These are phyloP conservation scores for Stegodyphus dumicola DNA, from an alignment of 1,140 invertebrate species.

Conservation along the genomic window DNA sequence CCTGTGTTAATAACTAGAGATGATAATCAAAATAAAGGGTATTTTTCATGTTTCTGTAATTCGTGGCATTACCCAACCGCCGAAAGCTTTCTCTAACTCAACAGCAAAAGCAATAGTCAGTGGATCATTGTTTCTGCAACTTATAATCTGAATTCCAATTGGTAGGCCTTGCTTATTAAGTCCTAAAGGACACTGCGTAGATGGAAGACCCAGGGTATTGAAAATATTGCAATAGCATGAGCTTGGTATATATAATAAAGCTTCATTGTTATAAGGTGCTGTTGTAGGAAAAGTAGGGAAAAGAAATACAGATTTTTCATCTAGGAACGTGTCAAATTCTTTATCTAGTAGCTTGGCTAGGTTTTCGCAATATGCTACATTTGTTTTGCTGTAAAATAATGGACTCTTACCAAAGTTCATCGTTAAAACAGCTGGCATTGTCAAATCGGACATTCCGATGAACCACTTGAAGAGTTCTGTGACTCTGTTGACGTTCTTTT, in stretches of 20 bases:
- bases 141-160: constrained; percentile 69
- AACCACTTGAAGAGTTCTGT: background rate
- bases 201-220: constrained; percentile 69
- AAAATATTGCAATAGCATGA: constrained; percentile 80
- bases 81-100: constrained; percentile 66
- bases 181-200: constrained; percentile 69
- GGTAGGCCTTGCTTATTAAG: constrained; percentile 70
- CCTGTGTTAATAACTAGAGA: too few species aligned
- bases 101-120: constrained; percentile 65
- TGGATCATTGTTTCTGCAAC: constrained; percentile 64
- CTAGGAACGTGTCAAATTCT: constrained; percentile 75
- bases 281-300: constrained; percentile 76
- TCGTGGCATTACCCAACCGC: constrained; percentile 65
- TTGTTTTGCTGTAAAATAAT: background rate
- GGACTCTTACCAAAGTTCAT: background rate
- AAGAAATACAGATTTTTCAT: constrained; percentile 80
- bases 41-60: background rate
- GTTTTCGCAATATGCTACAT: background rate
- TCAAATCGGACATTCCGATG: background rate
- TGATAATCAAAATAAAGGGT: too few species aligned
- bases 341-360: constrained; percentile 64
- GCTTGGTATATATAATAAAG: constrained; percentile 83
- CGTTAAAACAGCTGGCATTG: background rate
- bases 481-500: background rate
- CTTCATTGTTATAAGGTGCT: constrained; percentile 86